A percentile compares a stretch with the other conserved stretches of the same genome.
phyloP scores from a whole-genome alignment of 2,888 invertebrate species.

The Drosophila pegasa region DNA sequence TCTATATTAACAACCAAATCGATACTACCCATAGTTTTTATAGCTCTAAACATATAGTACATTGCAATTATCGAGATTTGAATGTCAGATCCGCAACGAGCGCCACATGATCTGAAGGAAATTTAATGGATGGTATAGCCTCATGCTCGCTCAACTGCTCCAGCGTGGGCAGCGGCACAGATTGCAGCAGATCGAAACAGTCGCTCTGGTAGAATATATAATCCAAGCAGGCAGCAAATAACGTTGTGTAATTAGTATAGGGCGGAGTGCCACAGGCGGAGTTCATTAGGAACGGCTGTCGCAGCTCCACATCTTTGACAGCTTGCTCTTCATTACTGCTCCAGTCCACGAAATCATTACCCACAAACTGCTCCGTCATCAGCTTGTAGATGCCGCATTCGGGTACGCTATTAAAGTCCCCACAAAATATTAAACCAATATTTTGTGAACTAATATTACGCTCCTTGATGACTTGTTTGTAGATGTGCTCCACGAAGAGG shows the following conservation, averaged over 20 bases:
- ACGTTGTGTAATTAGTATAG: slow-evolving; percentile 93
- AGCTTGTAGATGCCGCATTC: slow-evolving; percentile 92
- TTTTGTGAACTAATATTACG: slow-evolving; percentile 80
- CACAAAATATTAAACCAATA: slow-evolving; percentile 92
- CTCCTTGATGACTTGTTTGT: slow-evolving; percentile 76
- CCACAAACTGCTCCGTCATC: slow-evolving; percentile 89
- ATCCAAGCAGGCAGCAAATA: slow-evolving; percentile 94
- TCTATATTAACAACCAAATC: slow-evolving; percentile 17
- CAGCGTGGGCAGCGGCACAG: slow-evolving; percentile 92
- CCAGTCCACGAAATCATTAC: slow-evolving; percentile 90
- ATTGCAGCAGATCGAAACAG: slow-evolving; percentile 88
- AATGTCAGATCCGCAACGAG: slow-evolving; percentile 91
- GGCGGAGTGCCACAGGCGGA: slow-evolving; percentile 94
- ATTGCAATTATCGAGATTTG: slow-evolving; percentile 33
- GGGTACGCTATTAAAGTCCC: slow-evolving; percentile 96
- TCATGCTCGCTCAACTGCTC: slow-evolving; percentile 90
- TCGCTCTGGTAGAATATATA: slow-evolving; percentile 94
- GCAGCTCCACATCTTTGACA: slow-evolving; percentile 87
- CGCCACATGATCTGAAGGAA: slow-evolving; percentile 97
- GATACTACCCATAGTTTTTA: not conserved
- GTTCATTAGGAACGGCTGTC: slow-evolving; percentile 88
- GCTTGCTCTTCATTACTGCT: slow-evolving; percentile 89
- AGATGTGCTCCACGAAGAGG: slow-evolving; percentile 88
- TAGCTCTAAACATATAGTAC: not conserved
- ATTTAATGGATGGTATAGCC: slow-evolving; percentile 94